These are phyloP conservation scores for Psittacula echo DNA, from an alignment of 2,797 vertebrate species.

Conservation along the genomic window DNA sequence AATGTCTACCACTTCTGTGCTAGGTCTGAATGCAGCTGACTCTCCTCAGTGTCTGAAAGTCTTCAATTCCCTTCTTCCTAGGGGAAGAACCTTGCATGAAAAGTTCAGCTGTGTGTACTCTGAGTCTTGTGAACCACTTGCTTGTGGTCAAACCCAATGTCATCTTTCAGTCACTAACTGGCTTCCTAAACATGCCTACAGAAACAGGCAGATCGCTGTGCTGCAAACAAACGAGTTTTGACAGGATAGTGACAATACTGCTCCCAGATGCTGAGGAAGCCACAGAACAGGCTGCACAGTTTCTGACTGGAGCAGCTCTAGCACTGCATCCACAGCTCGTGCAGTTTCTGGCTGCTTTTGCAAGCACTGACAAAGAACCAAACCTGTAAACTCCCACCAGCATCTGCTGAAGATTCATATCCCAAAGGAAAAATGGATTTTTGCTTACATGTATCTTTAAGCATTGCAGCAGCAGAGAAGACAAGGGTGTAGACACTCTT, in stretches of 20 bases:
- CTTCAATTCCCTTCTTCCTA: slow-evolving; percentile 3
- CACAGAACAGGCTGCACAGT: slow-evolving; percentile 2
- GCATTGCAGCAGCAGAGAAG: slow-evolving; percentile 28
- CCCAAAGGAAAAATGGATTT: slow-evolving; percentile 34
- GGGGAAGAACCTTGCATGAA: neutral
- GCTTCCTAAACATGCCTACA: slow-evolving; percentile 16
- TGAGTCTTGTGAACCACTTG: neutral
- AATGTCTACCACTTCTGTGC: neutral
- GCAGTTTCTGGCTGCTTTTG: slow-evolving; percentile 1
- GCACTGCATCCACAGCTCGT: neutral
- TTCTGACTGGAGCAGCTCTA: neutral
- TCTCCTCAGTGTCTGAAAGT: neutral
- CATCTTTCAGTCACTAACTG: neutral
- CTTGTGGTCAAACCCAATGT: slow-evolving; percentile 20
- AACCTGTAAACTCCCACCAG: slow-evolving; percentile 46
- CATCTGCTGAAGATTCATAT: slow-evolving; percentile 43
- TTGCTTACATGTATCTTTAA: slow-evolving; percentile 11
- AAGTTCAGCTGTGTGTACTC: neutral
- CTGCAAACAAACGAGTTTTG: slow-evolving; percentile 28
- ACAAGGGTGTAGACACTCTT: neutral
- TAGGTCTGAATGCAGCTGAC: neutral
- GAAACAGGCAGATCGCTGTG: neutral
- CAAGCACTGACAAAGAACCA: slow-evolving; percentile 11
- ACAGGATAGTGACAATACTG: slow-evolving; percentile 3
- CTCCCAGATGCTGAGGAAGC: neutral